A percentile compares a stretch with the other conserved stretches of the same genome.
These are phyloP conservation scores for Piaya cayana DNA, from an alignment of 2,113 vertebrate genomes.

Conservation along the genomic window DNA sequence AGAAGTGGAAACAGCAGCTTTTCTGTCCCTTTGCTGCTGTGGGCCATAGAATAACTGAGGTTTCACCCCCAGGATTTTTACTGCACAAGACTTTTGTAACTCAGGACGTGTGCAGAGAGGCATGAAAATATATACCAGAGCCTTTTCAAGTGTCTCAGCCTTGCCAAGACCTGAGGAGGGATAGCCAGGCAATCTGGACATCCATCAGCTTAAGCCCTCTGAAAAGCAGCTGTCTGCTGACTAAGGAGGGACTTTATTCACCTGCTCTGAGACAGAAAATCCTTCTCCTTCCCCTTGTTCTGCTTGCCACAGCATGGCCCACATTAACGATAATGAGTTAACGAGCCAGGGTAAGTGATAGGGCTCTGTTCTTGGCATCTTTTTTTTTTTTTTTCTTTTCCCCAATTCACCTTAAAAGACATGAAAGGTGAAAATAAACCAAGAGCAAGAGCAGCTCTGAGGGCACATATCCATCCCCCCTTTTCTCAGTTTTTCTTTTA, in stretches of 20 bases:
- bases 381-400: neutral
- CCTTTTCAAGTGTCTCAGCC: neutral
- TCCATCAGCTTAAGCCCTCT: neutral
- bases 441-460: neutral
- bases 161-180: neutral
- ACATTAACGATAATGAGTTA: neutral
- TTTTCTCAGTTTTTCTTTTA: neutral
- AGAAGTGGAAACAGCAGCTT: neutral
- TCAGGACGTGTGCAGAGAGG: neutral
- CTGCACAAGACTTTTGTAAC: neutral
- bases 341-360: neutral
- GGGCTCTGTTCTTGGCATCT: constrained; percentile 11
- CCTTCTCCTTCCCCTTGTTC: neutral
- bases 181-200: neutral
- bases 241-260: neutral
- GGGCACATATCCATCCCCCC: neutral
- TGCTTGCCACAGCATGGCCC: neutral
- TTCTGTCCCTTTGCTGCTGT: neutral
- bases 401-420: neutral
- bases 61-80: neutral
- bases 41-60: neutral
- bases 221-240: neutral
- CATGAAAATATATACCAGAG: neutral
- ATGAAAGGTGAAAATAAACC: neutral
- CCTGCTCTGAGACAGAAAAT: neutral